Evolutionary conservation across 2,797 vertebrate species (phyloP).

Genomic region (Octomys mimax): DNA sequence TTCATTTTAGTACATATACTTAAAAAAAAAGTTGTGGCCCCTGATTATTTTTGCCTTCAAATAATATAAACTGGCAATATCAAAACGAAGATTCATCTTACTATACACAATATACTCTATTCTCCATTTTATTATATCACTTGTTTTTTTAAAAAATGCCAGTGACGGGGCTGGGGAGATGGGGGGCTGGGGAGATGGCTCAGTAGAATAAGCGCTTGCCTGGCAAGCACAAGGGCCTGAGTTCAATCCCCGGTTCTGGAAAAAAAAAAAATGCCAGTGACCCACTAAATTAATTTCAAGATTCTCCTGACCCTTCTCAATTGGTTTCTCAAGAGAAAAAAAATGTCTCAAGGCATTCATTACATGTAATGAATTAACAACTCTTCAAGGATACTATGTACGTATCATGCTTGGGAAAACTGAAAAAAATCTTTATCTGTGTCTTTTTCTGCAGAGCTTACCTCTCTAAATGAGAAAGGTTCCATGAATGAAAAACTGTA

Average conservation of each 20-base stretch:
- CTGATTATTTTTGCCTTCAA: conserved; percentile 31
- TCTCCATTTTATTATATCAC: conserved; percentile 53
- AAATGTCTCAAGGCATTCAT: conserved; percentile 15
- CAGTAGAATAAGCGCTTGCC: no score
- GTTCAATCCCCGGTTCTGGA: no score
- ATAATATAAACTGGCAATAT: conserved; percentile 14
- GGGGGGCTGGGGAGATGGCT: no score
- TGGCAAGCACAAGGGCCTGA: no score
- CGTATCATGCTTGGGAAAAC: not conserved
- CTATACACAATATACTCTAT: not conserved
- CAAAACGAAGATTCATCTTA: conserved; percentile 54
- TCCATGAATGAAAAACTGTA: not conserved
- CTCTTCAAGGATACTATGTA: not conserved
- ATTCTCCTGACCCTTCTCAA: conserved; percentile 13
- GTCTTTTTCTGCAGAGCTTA: conserved; percentile 29
- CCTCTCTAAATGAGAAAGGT: not conserved
- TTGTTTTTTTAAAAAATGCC: not conserved
- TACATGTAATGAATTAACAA: conserved; percentile 23
- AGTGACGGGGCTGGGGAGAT: no score
- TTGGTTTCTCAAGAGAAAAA: conserved; percentile 51
- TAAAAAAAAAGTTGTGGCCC: not conserved
- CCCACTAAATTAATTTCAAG: conserved; percentile 59
- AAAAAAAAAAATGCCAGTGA: conserved; percentile 3
- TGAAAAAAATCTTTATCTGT: not conserved
- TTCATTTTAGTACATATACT: conserved; percentile 39